Base-by-base conservation (phyloP, 2,888 invertebrate genomes). In the Nemotelus nigrinus region DNA sequence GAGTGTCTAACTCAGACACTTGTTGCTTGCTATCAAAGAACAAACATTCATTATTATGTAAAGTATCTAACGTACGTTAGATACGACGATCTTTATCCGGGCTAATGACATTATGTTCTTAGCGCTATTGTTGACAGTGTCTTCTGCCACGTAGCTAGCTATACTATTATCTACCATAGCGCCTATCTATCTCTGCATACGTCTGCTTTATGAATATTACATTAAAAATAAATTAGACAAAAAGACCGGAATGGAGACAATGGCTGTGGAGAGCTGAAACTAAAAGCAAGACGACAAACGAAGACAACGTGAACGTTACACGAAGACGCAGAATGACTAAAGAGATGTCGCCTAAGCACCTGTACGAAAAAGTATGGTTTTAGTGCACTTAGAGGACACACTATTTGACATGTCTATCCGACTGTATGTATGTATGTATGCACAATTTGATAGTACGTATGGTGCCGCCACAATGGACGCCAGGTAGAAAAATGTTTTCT, bases 401-500 rank as follows among this genome's bases (percentile, higher is more conserved):
- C n/a, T 45, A 25, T 47, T n/a, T 43, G 65, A 41, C 47, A 44
- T 45, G 45, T 45, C 1, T 25, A 1, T 25, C 25, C 25, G 25
- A 25, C 25, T 25, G 25, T 25, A 25, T 25, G 25, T 25, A 25
- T 25, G 25, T 25, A 25, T 25, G 25, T 25, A 25, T 1, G 25
- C 25, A 25, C 25, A 25, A 25, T 25, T 25, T 25, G 25, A 25
- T 25, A 25, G 25, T 25, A 25, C 25, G 25, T 25, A 25, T 25
- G 25, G 25, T 25, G 25, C 25, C 25, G 25, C 25, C 25, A 25
- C 25, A 25, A 47, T 47, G 65, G 44, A 63, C 47, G 65, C n/a
- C 71, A 71, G 71, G 71, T 71, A 71, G n/a, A 53, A 65, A 41
- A 71, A 71, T 53, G n/a, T 57, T 71, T 48, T 71, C 48, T 48